phyloP scores from a whole-genome alignment of 1,140 invertebrate species.

The Drosophila jambulina region DNA sequence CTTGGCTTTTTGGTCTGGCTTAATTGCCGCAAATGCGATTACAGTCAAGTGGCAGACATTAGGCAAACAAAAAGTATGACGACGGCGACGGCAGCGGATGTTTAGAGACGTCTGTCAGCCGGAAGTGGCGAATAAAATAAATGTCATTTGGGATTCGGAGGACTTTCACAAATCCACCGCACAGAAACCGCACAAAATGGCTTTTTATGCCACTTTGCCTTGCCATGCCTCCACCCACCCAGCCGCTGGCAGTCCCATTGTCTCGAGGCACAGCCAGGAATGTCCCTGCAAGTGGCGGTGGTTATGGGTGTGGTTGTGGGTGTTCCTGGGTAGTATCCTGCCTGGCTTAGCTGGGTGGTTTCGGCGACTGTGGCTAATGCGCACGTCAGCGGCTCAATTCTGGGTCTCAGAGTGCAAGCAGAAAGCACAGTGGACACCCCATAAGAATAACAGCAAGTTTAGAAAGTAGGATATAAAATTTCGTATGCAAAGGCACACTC shows the following conservation, averaged over 20 bases:
- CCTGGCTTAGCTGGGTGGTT: neutral
- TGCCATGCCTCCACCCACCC: neutral
- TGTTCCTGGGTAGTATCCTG: conserved; percentile 5
- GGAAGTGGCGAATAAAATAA: conserved; percentile 82
- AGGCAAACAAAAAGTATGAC: conserved; percentile 81
- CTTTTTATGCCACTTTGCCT: conserved; percentile 71
- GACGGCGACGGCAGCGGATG: conserved; percentile 59
- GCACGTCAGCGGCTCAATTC: conserved; percentile 18
- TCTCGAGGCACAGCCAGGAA: conserved; percentile 23
- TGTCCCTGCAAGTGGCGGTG: neutral
- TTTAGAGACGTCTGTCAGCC: conserved; percentile 77
- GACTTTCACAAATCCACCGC: conserved; percentile 35
- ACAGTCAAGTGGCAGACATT: conserved; percentile 80
- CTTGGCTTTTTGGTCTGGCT: conserved; percentile 52
- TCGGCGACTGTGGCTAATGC: conserved; percentile 16
- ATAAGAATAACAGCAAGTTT: neutral
- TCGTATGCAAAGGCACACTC: neutral
- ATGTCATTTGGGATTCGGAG: conserved; percentile 61
- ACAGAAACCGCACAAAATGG: conserved; percentile 77
- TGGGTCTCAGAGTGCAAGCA: conserved; percentile 12
- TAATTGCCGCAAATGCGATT: conserved; percentile 83
- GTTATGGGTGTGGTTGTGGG: conserved; percentile 19
- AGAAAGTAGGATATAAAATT: neutral
- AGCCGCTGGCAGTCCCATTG: conserved; percentile 11
- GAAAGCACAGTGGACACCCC: neutral